These are phyloP conservation scores for Callionymus lyra DNA, from an alignment of 2,113 vertebrate species.

Conservation along the genomic window DNA sequence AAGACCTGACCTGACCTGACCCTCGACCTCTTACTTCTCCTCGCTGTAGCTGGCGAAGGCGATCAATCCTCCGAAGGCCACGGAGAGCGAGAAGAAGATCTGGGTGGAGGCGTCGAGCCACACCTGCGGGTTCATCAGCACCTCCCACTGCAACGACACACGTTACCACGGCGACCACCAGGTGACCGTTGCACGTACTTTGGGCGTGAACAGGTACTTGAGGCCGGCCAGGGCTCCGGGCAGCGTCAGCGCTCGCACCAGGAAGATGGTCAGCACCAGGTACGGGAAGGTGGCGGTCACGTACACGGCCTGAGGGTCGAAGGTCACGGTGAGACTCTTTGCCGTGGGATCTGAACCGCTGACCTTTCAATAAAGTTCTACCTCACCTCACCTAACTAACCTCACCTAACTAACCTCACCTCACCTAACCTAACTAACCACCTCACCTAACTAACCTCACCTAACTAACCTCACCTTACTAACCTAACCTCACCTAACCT, in stretches of 20 bases:
- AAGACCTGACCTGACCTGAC: no score
- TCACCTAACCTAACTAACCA: no score
- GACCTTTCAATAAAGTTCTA: no score
- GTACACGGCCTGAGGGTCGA: constrained; percentile 73
- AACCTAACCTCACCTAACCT: no score
- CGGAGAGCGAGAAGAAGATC: constrained; percentile 88
- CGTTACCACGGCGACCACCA: no score
- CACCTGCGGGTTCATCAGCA: constrained; percentile 73
- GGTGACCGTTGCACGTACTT: constrained; percentile 59
- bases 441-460: no score
- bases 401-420: no score
- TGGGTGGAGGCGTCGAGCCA: constrained; percentile 91
- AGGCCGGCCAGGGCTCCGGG: constrained; percentile 78
- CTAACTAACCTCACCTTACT: no score
- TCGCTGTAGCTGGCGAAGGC: constrained; percentile 87
- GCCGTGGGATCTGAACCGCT: no score
- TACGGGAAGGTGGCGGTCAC: constrained; percentile 83
- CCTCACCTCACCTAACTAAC: no score
- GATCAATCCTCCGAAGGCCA: constrained; percentile 86
- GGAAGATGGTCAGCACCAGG: constrained; percentile 80
- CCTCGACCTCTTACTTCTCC: constrained; percentile 66
- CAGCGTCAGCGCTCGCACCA: constrained; percentile 76
- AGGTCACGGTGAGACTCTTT: no score
- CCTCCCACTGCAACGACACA: constrained; percentile 62
- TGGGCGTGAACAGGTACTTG: constrained; percentile 79